Conservation (phyloP, 2,797 vertebrate species). For the Hapalemur alaotrensis region DNA sequence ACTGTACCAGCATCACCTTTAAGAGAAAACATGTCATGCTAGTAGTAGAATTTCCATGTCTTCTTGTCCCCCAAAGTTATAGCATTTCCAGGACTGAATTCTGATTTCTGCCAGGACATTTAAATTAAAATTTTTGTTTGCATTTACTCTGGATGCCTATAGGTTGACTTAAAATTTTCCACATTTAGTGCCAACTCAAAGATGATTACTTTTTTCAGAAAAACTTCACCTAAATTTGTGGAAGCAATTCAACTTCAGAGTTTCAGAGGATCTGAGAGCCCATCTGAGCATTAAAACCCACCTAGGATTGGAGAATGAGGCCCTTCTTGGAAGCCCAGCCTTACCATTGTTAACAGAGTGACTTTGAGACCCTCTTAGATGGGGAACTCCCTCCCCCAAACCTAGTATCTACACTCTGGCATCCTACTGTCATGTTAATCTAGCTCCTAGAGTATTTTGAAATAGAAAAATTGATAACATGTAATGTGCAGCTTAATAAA, state of each 20-base stretch:
- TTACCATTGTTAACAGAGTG: background rate
- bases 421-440: background rate
- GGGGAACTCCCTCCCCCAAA: background rate
- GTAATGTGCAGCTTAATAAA: background rate
- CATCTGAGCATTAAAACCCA: background rate
- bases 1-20: background rate
- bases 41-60: background rate
- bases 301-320: background rate
- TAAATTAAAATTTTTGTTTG: slow-evolving; percentile 36
- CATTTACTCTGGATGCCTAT: background rate
- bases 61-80: background rate
- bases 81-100: background rate
- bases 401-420: background rate
- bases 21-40: background rate
- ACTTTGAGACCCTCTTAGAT: background rate
- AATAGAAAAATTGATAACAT: background rate
- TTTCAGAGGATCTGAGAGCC: background rate
- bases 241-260: background rate
- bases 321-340: background rate
- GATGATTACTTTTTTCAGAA: background rate
- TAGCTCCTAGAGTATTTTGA: background rate
- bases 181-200: background rate
- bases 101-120: background rate
- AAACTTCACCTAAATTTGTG: background rate
- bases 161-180: slow-evolving; percentile 3